A percentile compares a stretch with the other conserved stretches of the same genome.
Conservation (phyloP, 2,797 vertebrate species). For the Gallinago stenura region DNA sequence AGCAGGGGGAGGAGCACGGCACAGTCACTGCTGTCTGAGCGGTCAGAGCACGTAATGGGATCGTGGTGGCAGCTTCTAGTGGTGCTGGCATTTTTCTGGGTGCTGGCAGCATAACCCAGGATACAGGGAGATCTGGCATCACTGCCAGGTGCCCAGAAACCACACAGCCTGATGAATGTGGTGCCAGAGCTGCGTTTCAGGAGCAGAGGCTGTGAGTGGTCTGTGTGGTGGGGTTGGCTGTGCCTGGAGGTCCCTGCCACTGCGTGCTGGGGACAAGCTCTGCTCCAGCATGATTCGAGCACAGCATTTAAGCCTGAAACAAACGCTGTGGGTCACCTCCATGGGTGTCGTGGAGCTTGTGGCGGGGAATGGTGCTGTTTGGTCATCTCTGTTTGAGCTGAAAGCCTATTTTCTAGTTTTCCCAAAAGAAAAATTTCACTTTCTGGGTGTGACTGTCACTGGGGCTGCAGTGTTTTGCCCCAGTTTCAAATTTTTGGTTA, state of each 20-base stretch:
- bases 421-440: fast-evolving
- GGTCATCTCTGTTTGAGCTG: fast-evolving
- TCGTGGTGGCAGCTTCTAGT: fast-evolving
- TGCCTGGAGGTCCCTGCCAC: too few relatives aligned
- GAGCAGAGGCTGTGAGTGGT: not conserved
- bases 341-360: fast-evolving
- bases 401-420: fast-evolving
- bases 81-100: too few relatives aligned
- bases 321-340: fast-evolving
- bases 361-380: not conserved
- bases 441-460: fast-evolving
- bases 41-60: fast-evolving
- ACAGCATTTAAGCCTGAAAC: fast-evolving
- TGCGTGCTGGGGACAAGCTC: not conserved
- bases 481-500: fast-evolving
- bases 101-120: too few relatives aligned
- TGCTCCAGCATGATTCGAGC: not conserved
- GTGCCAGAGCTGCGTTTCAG: not conserved
- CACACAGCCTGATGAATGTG: fast-evolving
- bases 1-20: fast-evolving
- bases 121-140: not conserved
- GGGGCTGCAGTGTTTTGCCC: not conserved
- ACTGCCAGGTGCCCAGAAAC: not conserved
- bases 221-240: fast-evolving
- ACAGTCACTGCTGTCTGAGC: not conserved